phyloP scores from a whole-genome alignment of 2,888 invertebrate species.

The Acleris cristana region DNA sequence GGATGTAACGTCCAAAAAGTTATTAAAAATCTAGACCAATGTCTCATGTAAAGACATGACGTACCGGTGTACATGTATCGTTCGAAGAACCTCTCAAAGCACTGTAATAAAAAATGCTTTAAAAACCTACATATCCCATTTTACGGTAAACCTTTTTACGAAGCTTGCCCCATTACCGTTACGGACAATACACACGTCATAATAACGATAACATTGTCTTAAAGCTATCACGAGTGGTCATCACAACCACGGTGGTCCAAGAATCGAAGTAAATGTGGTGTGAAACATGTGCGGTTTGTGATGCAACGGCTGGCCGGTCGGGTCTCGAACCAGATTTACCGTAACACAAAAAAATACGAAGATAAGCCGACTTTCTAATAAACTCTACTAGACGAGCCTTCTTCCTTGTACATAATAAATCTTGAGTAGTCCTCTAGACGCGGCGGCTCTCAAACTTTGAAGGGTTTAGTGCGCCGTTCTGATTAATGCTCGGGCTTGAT shows the following conservation, averaged over 20 bases:
- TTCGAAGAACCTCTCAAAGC: background rate
- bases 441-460: conserved; percentile 63
- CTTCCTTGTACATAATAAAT: conserved; percentile 81
- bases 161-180: background rate
- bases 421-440: conserved; percentile 71
- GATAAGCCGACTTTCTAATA: conserved; percentile 83
- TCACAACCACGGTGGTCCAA: conserved; percentile 25
- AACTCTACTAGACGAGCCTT: conserved; percentile 70
- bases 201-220: conserved; percentile 14
- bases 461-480: conserved; percentile 28
- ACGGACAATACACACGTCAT: conserved; percentile 4
- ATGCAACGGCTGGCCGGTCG: conserved; percentile 32
- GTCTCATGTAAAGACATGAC: too few species aligned
- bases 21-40: too few species aligned
- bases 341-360: conserved; percentile 77
- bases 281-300: conserved; percentile 32
- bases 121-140: background rate
- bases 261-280: conserved; percentile 14
- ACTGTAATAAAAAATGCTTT: background rate
- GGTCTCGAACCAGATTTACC: conserved; percentile 68
- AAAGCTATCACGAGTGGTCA: conserved; percentile 17
- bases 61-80: background rate
- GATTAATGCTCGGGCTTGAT: conserved; percentile 28
- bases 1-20: too few species aligned
- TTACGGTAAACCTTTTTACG: background rate